A percentile compares a stretch with the other conserved stretches of the same genome.
Conservation (phyloP, 2,888 invertebrate genomes). For the Himalopsyche tibetana region DNA sequence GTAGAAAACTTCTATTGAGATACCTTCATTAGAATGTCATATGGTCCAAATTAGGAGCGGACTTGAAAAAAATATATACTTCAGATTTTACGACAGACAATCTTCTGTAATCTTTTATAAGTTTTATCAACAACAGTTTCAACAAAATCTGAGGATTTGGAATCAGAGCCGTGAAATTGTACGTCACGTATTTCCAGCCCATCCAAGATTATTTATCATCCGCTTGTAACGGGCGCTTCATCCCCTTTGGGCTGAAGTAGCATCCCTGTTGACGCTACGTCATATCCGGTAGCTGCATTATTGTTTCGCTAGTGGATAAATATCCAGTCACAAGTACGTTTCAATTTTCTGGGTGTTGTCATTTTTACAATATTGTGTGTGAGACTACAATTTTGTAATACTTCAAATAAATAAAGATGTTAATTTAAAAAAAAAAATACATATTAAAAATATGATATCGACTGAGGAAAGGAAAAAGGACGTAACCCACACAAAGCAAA, state of each 20-base stretch:
- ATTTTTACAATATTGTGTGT: too few relatives aligned
- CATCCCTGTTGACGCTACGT: slow-evolving; percentile 28
- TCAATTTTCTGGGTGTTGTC: not conserved
- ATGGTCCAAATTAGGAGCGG: too few relatives aligned
- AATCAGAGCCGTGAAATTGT: slow-evolving; percentile 16
- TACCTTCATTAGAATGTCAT: too few relatives aligned
- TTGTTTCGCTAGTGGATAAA: not conserved
- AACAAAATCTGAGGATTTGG: not conserved
- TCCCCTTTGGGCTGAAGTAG: slow-evolving; percentile 7
- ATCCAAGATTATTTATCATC: slow-evolving; percentile 20
- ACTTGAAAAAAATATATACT: too few relatives aligned
- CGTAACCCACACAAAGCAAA: too few relatives aligned
- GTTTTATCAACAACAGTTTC: not conserved
- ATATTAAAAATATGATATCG: too few relatives aligned
- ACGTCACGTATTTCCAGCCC: slow-evolving; percentile 9
- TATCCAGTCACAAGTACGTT: not conserved
- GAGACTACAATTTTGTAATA: too few relatives aligned
- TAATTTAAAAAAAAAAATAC: too few relatives aligned
- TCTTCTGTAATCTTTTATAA: not conserved
- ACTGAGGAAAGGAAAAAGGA: too few relatives aligned
- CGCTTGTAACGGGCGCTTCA: slow-evolving; percentile 31
- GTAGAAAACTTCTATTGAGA: too few relatives aligned
- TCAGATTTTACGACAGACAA: not conserved
- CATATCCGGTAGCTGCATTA: slow-evolving; percentile 38
- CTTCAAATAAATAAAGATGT: too few relatives aligned